Evolutionary conservation across 23 tunicate genomes (phyloP).

Genomic region (Halocynthia aurantium): DNA sequence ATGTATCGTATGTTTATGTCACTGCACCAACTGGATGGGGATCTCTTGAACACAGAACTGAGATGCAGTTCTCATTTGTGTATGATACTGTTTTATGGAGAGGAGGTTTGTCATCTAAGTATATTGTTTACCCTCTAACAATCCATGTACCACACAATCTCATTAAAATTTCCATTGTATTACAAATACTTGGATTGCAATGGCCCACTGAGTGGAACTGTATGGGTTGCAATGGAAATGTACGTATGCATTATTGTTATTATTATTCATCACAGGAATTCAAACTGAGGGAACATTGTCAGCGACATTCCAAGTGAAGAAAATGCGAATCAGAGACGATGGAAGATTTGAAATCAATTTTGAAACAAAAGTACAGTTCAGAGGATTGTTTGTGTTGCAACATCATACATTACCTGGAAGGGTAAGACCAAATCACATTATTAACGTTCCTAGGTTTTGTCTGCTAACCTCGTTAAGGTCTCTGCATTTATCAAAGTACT

Average conservation of each 20-base stretch:
- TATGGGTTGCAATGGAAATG: background rate
- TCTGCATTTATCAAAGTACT: no score
- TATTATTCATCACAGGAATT: constrained; percentile 31
- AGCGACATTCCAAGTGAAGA: constrained; percentile 53
- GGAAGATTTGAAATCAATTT: constrained; percentile 81
- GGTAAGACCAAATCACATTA: constrained; percentile 23
- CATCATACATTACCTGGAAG: constrained; percentile 66
- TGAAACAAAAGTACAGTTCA: constrained; percentile 74
- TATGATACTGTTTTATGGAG: constrained; percentile 57
- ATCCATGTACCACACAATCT: no score
- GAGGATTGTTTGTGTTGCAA: constrained; percentile 76
- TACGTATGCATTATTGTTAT: background rate
- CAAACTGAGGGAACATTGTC: constrained; percentile 83
- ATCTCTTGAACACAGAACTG: constrained; percentile 76
- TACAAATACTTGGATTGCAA: background rate
- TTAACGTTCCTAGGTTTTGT: background rate
- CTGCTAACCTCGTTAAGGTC: no score
- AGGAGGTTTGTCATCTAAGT: constrained; percentile 26
- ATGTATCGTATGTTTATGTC: constrained; percentile 94
- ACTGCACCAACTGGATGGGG: constrained; percentile 99
- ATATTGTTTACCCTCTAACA: no score
- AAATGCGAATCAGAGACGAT: constrained; percentile 67
- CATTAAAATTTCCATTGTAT: no score
- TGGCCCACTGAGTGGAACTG: background rate
- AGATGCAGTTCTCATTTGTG: constrained; percentile 85